Percentiles rank a stretch among this genome's conserved stretches.
phyloP scores from a whole-genome alignment of 2,797 vertebrate species.

The Lagodon rhomboides region DNA sequence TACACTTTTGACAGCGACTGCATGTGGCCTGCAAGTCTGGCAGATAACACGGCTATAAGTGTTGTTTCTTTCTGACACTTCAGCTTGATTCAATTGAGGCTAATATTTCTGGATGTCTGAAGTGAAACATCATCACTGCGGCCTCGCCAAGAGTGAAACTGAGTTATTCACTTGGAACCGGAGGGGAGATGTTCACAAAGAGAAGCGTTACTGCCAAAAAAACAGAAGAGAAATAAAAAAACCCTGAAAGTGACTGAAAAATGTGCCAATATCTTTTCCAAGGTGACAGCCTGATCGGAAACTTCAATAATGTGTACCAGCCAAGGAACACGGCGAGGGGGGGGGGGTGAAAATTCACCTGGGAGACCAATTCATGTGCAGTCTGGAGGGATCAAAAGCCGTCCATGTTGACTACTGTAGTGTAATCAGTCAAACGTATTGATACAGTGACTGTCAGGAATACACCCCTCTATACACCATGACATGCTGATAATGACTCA shows the following conservation, averaged over 20 bases:
- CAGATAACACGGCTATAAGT: background rate
- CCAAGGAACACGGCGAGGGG: conserved; percentile 6
- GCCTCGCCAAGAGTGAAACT: conserved; percentile 3
- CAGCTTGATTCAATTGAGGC: conserved; percentile 16
- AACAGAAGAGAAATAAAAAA: background rate
- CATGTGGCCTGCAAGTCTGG: background rate
- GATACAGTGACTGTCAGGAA: background rate
- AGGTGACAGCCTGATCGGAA: conserved; percentile 25
- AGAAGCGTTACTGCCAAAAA: conserved; percentile 16
- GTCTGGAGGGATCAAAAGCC: background rate
- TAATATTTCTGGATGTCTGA: conserved; percentile 1
- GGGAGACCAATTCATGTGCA: conserved; percentile 13
- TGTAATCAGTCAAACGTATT: background rate
- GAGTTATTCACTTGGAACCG: conserved; percentile 17
- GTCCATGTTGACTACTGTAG: background rate
- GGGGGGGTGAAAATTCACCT: background rate
- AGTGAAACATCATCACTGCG: conserved; percentile 18
- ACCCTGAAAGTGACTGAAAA: background rate
- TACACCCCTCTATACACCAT: background rate
- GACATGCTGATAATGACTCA: background rate
- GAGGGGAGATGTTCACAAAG: conserved; percentile 24
- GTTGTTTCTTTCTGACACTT: conserved; percentile 2
- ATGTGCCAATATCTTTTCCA: conserved; percentile 24
- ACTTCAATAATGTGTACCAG: conserved; percentile 30
- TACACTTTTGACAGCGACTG: too few species aligned